Percentiles rank a stretch among this genome's conserved stretches.
These are phyloP conservation scores for Chrysemys picta DNA, from an alignment of 2,113 vertebrate species.

Conservation along the genomic window DNA sequence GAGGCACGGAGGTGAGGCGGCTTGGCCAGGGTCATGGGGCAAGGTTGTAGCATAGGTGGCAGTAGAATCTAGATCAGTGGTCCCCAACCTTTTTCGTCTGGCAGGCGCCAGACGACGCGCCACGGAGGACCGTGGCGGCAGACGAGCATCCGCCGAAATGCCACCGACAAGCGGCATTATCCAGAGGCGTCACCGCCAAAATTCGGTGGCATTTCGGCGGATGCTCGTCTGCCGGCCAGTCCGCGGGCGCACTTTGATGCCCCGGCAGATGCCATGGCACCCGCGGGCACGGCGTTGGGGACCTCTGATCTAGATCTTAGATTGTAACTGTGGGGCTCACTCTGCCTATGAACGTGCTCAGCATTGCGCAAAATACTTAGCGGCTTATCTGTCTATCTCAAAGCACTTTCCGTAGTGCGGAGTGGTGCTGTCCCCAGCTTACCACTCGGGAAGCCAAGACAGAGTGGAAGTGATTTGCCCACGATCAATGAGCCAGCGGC, in stretches of 20 bases:
- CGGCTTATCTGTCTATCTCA: background rate
- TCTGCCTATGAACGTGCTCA: background rate
- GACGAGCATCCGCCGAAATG: no score
- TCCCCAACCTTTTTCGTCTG: no score
- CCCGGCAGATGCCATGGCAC: no score
- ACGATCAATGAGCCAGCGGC: background rate
- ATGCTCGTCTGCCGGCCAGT: no score
- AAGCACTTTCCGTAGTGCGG: background rate
- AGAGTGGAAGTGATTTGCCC: background rate
- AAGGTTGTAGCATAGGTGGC: background rate
- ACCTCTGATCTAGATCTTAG: background rate
- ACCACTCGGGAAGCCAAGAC: background rate
- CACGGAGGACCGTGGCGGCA: no score
- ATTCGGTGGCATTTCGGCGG: no score
- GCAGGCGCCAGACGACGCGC: no score
- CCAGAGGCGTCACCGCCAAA: no score
- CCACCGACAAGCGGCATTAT: no score
- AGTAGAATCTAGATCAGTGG: background rate
- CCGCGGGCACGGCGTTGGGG: no score
- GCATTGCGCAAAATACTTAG: background rate
- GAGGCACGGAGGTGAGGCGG: background rate
- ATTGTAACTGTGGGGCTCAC: background rate
- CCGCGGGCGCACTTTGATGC: no score
- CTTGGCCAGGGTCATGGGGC: background rate
- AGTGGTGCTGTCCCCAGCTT: background rate